These are phyloP conservation scores for Solen grandis DNA, from an alignment of 1,140 invertebrate genomes.

Conservation along the genomic window DNA sequence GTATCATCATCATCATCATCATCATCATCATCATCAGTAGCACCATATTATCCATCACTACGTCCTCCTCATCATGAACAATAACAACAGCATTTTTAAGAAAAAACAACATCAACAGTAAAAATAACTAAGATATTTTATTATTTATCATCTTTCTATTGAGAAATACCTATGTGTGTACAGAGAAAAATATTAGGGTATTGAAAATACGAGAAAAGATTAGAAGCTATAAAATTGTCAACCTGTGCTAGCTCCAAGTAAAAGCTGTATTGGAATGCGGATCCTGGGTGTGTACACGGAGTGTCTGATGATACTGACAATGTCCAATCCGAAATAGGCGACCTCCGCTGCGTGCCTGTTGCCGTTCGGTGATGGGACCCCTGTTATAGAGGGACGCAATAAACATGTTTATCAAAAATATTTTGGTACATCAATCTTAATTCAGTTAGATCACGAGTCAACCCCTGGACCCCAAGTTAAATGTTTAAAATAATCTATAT, in stretches of 20 bases:
- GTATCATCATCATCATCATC: neutral
- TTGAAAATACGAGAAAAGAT: neutral
- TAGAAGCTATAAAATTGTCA: neutral
- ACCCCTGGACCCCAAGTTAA: no score
- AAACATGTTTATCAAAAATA: no score
- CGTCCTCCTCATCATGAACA: no score
- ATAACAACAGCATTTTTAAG: neutral
- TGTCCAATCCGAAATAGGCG: constrained; percentile 25
- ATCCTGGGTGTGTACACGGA: neutral
- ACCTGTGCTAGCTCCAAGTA: constrained; percentile 31
- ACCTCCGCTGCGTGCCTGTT: constrained; percentile 32
- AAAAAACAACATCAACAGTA: neutral
- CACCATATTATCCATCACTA: neutral
- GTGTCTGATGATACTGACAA: neutral
- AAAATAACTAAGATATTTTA: neutral
- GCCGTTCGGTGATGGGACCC: constrained; percentile 28
- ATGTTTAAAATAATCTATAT: no score
- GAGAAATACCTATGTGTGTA: neutral
- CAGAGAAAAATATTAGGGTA: neutral
- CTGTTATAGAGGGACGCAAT: no score
- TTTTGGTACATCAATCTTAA: no score
- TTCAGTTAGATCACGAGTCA: no score
- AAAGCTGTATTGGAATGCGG: constrained; percentile 20
- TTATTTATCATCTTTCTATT: neutral
- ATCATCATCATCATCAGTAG: neutral